Evolutionary conservation across 2,113 vertebrate genomes (phyloP).

Genomic region (Odocoileus virginianus): DNA sequence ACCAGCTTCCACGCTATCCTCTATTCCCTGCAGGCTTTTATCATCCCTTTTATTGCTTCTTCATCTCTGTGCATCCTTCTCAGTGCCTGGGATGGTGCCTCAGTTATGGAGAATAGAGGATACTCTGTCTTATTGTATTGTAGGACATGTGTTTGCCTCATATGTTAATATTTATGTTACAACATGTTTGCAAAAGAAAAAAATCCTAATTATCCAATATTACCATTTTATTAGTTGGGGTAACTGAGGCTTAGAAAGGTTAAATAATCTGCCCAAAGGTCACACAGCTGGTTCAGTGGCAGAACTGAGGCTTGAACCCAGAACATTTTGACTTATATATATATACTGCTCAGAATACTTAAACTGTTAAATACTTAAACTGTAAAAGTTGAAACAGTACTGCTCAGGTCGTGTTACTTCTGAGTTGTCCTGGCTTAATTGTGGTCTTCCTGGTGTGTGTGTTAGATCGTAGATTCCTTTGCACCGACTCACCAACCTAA

Average conservation of each 20-base stretch:
- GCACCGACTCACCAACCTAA: neutral
- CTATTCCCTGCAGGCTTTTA: neutral
- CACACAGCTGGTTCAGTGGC: neutral
- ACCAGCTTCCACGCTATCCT: rapidly evolving
- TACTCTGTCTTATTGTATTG: neutral
- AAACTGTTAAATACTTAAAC: too few relatives aligned
- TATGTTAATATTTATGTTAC: neutral
- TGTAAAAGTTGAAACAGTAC: neutral
- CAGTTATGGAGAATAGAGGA: neutral
- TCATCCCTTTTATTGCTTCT: neutral
- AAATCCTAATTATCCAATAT: neutral
- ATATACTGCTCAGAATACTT: too few relatives aligned
- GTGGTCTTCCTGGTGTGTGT: neutral
- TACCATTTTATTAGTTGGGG: neutral
- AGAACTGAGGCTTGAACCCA: neutral
- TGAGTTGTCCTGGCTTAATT: neutral
- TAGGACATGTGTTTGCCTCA: neutral
- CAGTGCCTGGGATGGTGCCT: neutral
- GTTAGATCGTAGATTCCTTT: neutral
- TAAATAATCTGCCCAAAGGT: neutral
- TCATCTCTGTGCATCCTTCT: neutral
- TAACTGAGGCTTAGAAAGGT: neutral
- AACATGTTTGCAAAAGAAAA: neutral
- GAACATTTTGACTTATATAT: neutral
- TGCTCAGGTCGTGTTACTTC: neutral